Percentiles rank a stretch among this genome's conserved stretches.
These are phyloP conservation scores for Notodonta dromedarius DNA, from an alignment of 2,888 invertebrate genomes.

Conservation along the genomic window DNA sequence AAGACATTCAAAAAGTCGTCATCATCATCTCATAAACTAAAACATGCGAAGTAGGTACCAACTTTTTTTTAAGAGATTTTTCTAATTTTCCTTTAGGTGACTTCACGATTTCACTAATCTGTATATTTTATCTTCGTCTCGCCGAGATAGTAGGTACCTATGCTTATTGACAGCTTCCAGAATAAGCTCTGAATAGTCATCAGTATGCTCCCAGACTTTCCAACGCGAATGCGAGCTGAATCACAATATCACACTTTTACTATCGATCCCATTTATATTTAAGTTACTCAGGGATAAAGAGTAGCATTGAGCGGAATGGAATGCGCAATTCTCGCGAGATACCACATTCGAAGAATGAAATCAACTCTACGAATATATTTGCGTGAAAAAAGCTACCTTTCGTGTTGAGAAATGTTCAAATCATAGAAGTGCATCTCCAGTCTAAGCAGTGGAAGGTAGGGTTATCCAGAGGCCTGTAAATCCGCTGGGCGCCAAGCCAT, in stretches of 20 bases:
- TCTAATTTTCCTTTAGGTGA: too few species aligned
- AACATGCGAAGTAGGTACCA: too few species aligned
- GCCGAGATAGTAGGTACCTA: not conserved
- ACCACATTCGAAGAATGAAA: conserved; percentile 11
- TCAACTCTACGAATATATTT: conserved; percentile 16
- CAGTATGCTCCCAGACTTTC: conserved; percentile 20
- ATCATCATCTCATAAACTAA: too few species aligned
- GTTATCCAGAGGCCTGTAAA: conserved; percentile 67
- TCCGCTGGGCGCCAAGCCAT: conserved; percentile 72
- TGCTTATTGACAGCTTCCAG: conserved; percentile 18
- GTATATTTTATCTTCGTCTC: too few species aligned
- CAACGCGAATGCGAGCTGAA: conserved; percentile 32
- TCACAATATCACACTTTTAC: conserved; percentile 35
- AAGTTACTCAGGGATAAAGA: conserved; percentile 20
- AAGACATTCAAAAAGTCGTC: too few species aligned
- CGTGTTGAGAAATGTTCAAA: conserved; percentile 29
- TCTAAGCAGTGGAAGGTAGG: conserved; percentile 41
- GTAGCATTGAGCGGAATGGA: conserved; percentile 11
- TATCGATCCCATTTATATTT: conserved; percentile 25
- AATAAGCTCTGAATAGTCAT: conserved; percentile 29
- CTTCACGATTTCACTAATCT: too few species aligned
- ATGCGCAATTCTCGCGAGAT: conserved; percentile 17
- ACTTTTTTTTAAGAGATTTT: too few species aligned
- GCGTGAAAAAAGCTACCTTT: conserved; percentile 16
- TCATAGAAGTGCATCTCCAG: conserved; percentile 29